A percentile compares a stretch with the other conserved stretches of the same genome.
Evolutionary conservation across 2,113 vertebrate species (phyloP).

Genomic region (Chionomys nivalis): DNA sequence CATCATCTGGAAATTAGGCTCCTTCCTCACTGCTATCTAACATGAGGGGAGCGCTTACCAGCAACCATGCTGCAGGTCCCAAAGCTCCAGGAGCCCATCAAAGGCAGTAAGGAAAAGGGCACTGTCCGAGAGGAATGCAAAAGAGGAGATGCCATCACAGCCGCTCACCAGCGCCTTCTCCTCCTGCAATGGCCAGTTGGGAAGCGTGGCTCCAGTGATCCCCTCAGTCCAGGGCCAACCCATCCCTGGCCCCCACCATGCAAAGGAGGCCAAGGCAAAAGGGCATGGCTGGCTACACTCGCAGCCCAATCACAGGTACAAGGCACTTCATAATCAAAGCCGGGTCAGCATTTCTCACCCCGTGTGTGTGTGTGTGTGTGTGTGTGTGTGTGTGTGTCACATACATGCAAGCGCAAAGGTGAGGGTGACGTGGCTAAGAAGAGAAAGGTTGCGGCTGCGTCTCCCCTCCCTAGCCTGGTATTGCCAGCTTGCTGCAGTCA

Average conservation of each 20-base stretch:
- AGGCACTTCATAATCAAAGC: background rate
- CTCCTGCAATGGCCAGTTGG: constrained; percentile 80
- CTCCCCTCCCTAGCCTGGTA: background rate
- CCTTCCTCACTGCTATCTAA: background rate
- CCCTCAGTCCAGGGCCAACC: background rate
- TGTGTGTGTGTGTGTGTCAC: background rate
- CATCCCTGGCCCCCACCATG: background rate
- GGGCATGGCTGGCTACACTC: background rate
- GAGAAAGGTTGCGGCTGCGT: background rate
- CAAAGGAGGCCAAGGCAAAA: background rate
- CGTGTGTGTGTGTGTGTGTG: no score
- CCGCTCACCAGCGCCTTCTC: constrained; percentile 88
- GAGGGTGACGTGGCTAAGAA: background rate
- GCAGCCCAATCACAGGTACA: background rate
- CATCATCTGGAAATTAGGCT: background rate
- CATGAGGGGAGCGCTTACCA: constrained; percentile 79
- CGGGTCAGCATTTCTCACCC: background rate
- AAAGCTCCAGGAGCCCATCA: constrained; percentile 89
- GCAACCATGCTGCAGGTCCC: constrained; percentile 88
- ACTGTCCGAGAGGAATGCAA: constrained; percentile 85
- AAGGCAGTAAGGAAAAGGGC: constrained; percentile 88
- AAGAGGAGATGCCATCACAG: constrained; percentile 90
- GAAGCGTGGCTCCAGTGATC: fast-evolving
- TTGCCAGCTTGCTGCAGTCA: background rate
- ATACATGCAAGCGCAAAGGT: background rate